phyloP scores from a whole-genome alignment of 2,888 invertebrate species.

The Lamellibrachia satsuma region DNA sequence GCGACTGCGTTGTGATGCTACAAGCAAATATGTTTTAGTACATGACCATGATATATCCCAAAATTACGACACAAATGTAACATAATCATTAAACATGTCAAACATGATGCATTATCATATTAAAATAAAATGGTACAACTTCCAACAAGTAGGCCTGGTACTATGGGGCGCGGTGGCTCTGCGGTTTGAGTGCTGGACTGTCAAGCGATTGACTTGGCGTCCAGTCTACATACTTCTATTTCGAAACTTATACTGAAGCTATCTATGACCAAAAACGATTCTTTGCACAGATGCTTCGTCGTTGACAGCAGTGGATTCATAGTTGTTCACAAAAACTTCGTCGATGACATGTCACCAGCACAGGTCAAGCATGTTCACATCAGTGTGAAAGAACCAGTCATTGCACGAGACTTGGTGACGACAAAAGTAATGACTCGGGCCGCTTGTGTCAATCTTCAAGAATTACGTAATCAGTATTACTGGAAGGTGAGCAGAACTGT shows the following conservation, averaged over 20 bases:
- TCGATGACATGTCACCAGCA: not conserved
- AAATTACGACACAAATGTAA: not conserved
- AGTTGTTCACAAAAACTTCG: not conserved
- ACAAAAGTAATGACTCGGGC: not conserved
- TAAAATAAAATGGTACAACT: not conserved
- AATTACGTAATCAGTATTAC: conserved; percentile 2
- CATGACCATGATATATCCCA: not conserved
- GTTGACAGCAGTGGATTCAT: not conserved
- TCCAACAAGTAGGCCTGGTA: not conserved
- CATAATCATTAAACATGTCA: not conserved
- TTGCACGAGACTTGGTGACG: not conserved
- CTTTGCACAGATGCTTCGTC: not conserved
- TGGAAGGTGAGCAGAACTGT: not conserved
- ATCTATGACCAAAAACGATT: not conserved
- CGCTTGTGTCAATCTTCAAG: conserved; percentile 2
- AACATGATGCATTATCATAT: not conserved
- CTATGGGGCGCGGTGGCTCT: too few species aligned
- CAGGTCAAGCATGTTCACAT: not conserved
- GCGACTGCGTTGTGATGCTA: not conserved
- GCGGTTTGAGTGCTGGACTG: too few species aligned
- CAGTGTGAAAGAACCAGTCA: not conserved
- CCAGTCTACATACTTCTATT: too few species aligned
- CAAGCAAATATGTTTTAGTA: not conserved
- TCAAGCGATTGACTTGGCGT: too few species aligned
- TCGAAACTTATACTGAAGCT: too few species aligned